These are phyloP conservation scores for Prionace glauca DNA, from an alignment of 2,797 vertebrate genomes.

Conservation along the genomic window DNA sequence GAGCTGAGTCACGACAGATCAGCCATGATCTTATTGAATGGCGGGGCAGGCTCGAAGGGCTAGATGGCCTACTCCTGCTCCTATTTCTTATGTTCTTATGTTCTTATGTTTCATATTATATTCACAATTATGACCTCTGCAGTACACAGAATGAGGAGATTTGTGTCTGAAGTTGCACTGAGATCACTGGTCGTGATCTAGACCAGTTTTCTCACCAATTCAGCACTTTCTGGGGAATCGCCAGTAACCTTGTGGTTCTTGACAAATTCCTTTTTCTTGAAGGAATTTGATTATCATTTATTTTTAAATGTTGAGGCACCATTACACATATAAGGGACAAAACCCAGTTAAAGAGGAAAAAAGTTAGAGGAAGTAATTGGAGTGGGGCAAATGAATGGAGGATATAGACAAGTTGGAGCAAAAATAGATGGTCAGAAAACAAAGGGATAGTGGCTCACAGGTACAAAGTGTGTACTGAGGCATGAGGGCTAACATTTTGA, in stretches of 20 bases:
- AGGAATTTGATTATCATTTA: not conserved
- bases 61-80: no score
- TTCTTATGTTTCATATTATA: no score
- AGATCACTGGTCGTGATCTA: no score
- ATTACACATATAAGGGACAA: not conserved
- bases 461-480: not conserved
- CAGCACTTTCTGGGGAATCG: no score
- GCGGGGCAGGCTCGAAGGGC: no score
- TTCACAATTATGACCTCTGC: no score
- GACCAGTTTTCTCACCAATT: no score
- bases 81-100: no score
- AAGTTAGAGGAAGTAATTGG: not conserved
- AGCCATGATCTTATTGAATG: no score
- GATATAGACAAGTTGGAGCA: not conserved
- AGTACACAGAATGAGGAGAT: no score
- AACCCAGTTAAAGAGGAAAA: not conserved
- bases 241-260: not conserved
- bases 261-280: not conserved
- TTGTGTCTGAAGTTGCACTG: no score
- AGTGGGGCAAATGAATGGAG: not conserved
- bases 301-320: not conserved
- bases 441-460: not conserved
- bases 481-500: not conserved
- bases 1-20: no score
- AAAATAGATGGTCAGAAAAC: not conserved